phyloP scores from a whole-genome alignment of 1,140 invertebrate species.

The Bombus ignitus region DNA sequence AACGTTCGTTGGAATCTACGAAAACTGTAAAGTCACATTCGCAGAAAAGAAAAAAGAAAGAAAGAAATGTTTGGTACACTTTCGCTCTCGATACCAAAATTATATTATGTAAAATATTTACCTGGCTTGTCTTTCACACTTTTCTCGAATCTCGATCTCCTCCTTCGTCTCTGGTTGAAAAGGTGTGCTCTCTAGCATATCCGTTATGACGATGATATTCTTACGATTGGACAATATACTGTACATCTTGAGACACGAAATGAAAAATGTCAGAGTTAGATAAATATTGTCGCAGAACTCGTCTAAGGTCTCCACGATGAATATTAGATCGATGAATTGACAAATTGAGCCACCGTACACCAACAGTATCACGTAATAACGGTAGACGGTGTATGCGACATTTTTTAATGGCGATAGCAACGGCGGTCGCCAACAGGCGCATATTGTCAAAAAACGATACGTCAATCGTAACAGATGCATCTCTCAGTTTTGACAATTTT shows the following conservation, averaged over 20 bases:
- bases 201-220: conserved; percentile 44
- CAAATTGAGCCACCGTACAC: not conserved
- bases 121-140: conserved; percentile 42
- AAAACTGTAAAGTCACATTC: not conserved
- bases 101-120: conserved; percentile 25
- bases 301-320: conserved; percentile 40
- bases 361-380: not conserved
- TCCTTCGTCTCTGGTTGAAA: conserved; percentile 41
- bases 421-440: conserved; percentile 45
- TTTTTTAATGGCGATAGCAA: conserved; percentile 22
- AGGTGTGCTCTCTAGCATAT: conserved; percentile 24
- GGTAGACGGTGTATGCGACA: conserved; percentile 19
- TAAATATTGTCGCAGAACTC: conserved; percentile 63
- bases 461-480: conserved; percentile 38
- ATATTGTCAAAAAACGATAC: conserved; percentile 20
- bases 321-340: conserved; percentile 28
- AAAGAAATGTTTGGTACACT: not conserved
- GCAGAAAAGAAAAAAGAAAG: not conserved
- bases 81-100: too few species aligned
- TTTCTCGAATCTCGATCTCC: conserved; percentile 53
- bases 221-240: conserved; percentile 39
- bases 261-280: conserved; percentile 55
- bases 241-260: conserved; percentile 50
- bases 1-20: too few species aligned
- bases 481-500: not conserved